Evolutionary conservation across 2,888 invertebrate species (phyloP), one percentile per base, ranked within the genome.

Genomic region (Drosophila prostipennis): DNA sequence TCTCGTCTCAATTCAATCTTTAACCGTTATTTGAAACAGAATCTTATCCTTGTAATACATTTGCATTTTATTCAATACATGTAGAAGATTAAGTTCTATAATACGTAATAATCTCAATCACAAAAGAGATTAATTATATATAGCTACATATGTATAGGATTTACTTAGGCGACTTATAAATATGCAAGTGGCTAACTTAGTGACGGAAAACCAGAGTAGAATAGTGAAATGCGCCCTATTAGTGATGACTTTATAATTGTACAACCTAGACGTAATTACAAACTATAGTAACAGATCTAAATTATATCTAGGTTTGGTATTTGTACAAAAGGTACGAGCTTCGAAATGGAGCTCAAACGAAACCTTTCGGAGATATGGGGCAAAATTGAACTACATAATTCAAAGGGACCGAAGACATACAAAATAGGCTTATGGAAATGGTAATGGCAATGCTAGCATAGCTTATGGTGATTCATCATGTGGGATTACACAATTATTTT

Each of bases 71-170:
- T 70, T 72, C 26, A 61, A 54, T 71, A 48, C 16, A 54, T 34
- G 36, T 69, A 54, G 39, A 40, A 40, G n/a, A 37, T 90, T 98
- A 98, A 3, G 98, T 93, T 80, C 98, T 95, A 63, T 96, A 93
- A 40, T 98, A 96, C 83, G 95, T 94, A 76, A 94, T 93, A 6
- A 46, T 94, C 93, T 77, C 98, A 91, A 74, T 94, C 94, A 77
- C 94, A 93, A 0, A 96, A 96, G 8, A 73, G 51, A 71, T 45
- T 36, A 10, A 29, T 46, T 68, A 29, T 29, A 29, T 19, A 52
- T 54, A 54, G 32, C 37, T 64, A 51, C 39, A 23, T 73, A 45
- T 48, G 34, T 34, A 40, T 96, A 88, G 42, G 45, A 49, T 16
- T 32, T 29, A 51, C 39, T 36, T 64, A 29, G 48, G 19, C 45